A percentile compares a stretch with the other conserved stretches of the same genome.
Evolutionary conservation across 2,113 vertebrate species (phyloP).

Genomic region (Coracopsis vasa): DNA sequence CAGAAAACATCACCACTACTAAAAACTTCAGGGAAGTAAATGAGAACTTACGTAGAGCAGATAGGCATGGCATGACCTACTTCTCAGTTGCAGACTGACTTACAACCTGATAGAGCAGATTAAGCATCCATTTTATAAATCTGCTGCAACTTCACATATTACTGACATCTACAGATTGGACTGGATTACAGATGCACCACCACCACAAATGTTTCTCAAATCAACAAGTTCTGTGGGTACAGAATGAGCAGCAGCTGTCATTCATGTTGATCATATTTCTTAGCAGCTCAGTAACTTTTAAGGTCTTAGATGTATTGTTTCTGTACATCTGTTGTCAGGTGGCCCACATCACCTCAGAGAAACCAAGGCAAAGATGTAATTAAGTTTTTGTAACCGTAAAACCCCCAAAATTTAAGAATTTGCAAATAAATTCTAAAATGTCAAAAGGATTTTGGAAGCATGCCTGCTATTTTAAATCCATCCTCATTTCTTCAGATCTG

Average conservation of each 20-base stretch:
- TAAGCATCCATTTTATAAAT: background rate
- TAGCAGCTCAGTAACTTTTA: background rate
- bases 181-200: background rate
- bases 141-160: background rate
- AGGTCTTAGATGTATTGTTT: background rate
- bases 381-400: background rate
- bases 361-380: background rate
- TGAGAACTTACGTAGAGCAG: background rate
- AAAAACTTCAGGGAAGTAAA: background rate
- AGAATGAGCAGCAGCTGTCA: background rate
- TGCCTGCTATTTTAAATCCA: background rate
- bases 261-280: background rate
- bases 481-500: background rate
- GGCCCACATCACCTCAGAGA: background rate
- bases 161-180: background rate
- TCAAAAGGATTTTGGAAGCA: background rate
- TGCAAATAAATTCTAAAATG: background rate
- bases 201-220: background rate
- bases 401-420: background rate
- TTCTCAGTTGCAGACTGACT: background rate
- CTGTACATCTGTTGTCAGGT: background rate
- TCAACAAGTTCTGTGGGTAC: background rate
- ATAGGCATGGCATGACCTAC: background rate
- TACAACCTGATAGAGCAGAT: background rate
- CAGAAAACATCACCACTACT: background rate